Evolutionary conservation across 1,140 invertebrate species (phyloP).

Genomic region (Drosophila ficusphila): DNA sequence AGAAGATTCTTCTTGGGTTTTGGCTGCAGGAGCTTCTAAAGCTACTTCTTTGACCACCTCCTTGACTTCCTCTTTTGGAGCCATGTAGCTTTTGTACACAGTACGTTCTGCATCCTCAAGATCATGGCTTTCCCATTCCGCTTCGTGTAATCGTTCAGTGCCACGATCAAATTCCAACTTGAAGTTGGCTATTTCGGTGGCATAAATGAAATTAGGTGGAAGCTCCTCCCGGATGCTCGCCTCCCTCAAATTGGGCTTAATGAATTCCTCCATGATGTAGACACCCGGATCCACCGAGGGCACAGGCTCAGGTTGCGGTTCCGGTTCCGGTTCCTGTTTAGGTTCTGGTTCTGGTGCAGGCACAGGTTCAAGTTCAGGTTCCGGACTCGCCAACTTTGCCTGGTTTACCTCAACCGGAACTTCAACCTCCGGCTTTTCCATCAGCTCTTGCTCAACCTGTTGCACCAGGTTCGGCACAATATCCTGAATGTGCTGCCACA

Average conservation of each 20-base stretch:
- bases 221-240: conserved; percentile 64
- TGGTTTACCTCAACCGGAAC: neutral
- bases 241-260: conserved; percentile 68
- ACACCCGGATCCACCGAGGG: conserved; percentile 49
- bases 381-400: neutral
- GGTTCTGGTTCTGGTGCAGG: neutral
- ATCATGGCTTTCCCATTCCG: conserved; percentile 52
- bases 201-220: conserved; percentile 63
- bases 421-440: conserved; percentile 33
- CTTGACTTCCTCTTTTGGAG: conserved; percentile 34
- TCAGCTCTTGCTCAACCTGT: conserved; percentile 82
- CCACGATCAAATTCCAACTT: conserved; percentile 69
- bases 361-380: neutral
- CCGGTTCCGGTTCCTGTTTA: conserved; percentile 16
- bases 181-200: conserved; percentile 75
- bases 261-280: conserved; percentile 76
- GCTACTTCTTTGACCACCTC: neutral
- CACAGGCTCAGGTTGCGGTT: too few relatives aligned
- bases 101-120: conserved; percentile 48
- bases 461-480: conserved; percentile 83
- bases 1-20: neutral
- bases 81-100: conserved; percentile 62
- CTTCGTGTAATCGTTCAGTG: conserved; percentile 51
- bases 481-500: conserved; percentile 84
- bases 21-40: neutral